A percentile compares a stretch with the other conserved stretches of the same genome.
Evolutionary conservation across 2,888 invertebrate genomes (phyloP).

Genomic region (Lepidocyrtoides sp.): DNA sequence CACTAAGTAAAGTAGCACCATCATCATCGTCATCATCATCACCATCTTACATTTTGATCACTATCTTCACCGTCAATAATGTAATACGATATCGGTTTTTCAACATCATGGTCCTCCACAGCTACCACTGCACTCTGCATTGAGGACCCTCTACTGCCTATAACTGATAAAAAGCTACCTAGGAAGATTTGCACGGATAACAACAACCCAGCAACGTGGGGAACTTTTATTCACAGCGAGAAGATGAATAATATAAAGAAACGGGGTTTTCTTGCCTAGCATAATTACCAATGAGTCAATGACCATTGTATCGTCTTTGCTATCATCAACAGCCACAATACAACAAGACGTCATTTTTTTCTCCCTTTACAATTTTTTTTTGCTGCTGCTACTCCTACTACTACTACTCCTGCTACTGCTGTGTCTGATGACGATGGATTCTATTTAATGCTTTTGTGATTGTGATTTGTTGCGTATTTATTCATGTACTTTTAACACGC

Average conservation of each 20-base stretch:
- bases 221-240: background rate
- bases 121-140: background rate
- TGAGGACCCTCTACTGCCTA: background rate
- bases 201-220: constrained; percentile 19
- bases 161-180: background rate
- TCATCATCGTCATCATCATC: constrained; percentile 1
- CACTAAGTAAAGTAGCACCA: constrained; percentile 52
- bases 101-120: background rate
- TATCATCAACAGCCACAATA: constrained; percentile 41
- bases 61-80: background rate
- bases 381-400: background rate
- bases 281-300: constrained; percentile 70
- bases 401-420: background rate
- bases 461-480: constrained; percentile 45
- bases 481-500: constrained; percentile 31
- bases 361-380: background rate
- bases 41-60: constrained; percentile 31
- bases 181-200: constrained; percentile 30
- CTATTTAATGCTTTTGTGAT: constrained; percentile 54
- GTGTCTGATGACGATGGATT: constrained; percentile 13
- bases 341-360: constrained; percentile 8
- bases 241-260: constrained; percentile 43
- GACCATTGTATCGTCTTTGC: constrained; percentile 48
- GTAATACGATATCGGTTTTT: constrained; percentile 39
- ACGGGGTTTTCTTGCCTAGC: constrained; percentile 67